These are phyloP conservation scores for Colletes gigas DNA, from an alignment of 1,140 invertebrate species.

Conservation along the genomic window DNA sequence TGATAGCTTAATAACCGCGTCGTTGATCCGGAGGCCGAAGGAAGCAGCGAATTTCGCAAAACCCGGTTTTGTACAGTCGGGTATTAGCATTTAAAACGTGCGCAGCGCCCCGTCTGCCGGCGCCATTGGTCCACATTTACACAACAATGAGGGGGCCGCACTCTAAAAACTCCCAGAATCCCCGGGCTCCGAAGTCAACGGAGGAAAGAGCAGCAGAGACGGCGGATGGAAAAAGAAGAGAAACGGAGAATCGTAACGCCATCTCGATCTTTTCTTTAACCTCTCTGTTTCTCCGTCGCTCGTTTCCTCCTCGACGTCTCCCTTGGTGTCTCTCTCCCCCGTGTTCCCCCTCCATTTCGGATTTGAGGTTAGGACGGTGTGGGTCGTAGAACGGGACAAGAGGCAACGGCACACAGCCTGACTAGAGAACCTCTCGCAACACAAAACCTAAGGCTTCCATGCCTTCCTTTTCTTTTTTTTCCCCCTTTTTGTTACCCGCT, in stretches of 20 bases:
- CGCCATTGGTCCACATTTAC: constrained; percentile 80
- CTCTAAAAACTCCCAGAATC: constrained; percentile 80
- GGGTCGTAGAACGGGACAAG: constrained; percentile 40
- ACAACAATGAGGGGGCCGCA: constrained; percentile 79
- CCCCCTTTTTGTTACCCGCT: constrained; percentile 60
- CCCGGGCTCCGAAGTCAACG: constrained; percentile 63
- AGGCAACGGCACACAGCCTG: constrained; percentile 60
- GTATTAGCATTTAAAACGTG: constrained; percentile 80
- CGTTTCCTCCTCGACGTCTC: background rate
- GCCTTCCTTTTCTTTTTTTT: constrained; percentile 66
- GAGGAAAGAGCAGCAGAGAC: constrained; percentile 51
- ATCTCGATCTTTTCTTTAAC: constrained; percentile 66
- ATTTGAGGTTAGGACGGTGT: constrained; percentile 37
- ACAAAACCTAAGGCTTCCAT: constrained; percentile 71
- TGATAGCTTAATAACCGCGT: constrained; percentile 48
- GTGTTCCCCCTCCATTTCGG: constrained; percentile 14
- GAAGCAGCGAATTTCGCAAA: constrained; percentile 71
- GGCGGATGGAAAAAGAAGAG: constrained; percentile 56
- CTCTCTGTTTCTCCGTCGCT: constrained; percentile 23
- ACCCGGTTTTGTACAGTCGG: constrained; percentile 71
- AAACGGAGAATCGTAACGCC: constrained; percentile 63
- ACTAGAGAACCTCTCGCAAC: constrained; percentile 66
- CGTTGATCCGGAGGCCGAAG: constrained; percentile 28
- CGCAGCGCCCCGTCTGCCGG: constrained; percentile 72
- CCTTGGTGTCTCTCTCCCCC: background rate